A percentile compares a stretch with the other conserved stretches of the same genome.
Evolutionary conservation across 2,888 invertebrate species (phyloP).

Genomic region (Lacanobia wlatinum): DNA sequence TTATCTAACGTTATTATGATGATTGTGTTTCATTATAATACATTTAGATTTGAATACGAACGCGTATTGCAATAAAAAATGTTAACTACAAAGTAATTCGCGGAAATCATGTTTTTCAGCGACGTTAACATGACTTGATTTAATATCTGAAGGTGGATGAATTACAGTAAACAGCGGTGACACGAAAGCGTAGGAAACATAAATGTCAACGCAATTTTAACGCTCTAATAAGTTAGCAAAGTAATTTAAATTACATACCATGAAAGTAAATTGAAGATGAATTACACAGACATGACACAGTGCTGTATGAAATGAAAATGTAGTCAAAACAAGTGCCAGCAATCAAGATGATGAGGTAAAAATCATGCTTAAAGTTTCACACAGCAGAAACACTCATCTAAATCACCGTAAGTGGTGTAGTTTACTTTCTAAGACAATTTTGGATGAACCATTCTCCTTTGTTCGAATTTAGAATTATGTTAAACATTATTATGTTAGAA

Average conservation of each 20-base stretch:
- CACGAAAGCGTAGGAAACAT: conserved; percentile 31
- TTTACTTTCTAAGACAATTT: conserved; percentile 70
- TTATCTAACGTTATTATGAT: conserved; percentile 83
- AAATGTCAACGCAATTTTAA: conserved; percentile 29
- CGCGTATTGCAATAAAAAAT: conserved; percentile 68
- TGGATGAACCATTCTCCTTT: conserved; percentile 65
- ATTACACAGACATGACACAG: conserved; percentile 56
- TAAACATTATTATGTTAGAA: conserved; percentile 74
- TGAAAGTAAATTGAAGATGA: conserved; percentile 58
- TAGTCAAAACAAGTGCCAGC: conserved; percentile 32
- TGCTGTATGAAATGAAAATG: conserved; percentile 56
- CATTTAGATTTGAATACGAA: conserved; percentile 79
- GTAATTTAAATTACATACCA: conserved; percentile 44
- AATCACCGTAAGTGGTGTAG: conserved; percentile 56
- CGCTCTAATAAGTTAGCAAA: conserved; percentile 48
- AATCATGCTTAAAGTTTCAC: conserved; percentile 62
- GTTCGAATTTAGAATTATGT: conserved; percentile 73
- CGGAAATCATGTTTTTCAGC: conserved; percentile 65
- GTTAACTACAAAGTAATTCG: conserved; percentile 71
- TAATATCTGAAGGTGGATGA: conserved; percentile 36
- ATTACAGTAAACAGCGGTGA: conserved; percentile 17
- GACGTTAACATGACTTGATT: conserved; percentile 42
- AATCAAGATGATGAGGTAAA: conserved; percentile 62
- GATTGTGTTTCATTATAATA: conserved; percentile 87
- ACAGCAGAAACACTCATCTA: conserved; percentile 57